Base-by-base conservation (phyloP, 2,888 invertebrate genomes). In the Drosophila sordidapex region DNA sequence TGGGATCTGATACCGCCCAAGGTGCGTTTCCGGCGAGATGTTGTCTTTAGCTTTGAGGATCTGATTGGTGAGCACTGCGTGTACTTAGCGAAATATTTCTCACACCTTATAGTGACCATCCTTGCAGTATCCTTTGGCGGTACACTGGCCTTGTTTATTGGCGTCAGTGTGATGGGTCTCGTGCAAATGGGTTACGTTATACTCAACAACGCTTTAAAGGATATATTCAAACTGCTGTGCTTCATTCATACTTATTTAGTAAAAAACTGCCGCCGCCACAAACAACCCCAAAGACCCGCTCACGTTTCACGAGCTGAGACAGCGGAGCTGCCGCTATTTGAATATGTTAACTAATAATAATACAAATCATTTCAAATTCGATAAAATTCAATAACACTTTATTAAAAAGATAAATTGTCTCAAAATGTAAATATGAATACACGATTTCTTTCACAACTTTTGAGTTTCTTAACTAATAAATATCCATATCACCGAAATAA, bases 41-140 rank as follows among this genome's bases (percentile, higher is more conserved):
- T 95, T 7, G 91, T 95, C 2, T 95, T 94, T 81, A 94, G 94
- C 54, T 94, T 94, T 81, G 94, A 94, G 76, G 95, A 95, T 92
- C 93, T 95, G 70, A 92, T 95, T 53, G 95, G 94, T 94, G 87
- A 86, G 63, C n/a, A 36, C 11, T 5, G 18, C 2, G 10, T 13
- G 15, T 29, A 35, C 54, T 35, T 29, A 4, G 0, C 7, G 11
- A 1, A 2, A 0, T 15, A 0, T 48, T 0, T 27, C 10, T 8
- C 2, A 1, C 8, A 33, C 15, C 11, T 21, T 3, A 7, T 8
- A 15, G 1, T 27, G 7, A 3, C 21, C 46, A 0, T 15, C 33
- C 18, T n/a, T 93, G n/a, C 53, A 87, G 87, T 88, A 2, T 87
- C 87, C 11, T 87, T 94, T 80, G 95, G 95, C n/a, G 95, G 94